Base-by-base conservation (phyloP, 1,140 invertebrate species). In the Drosophila ficusphila region DNA sequence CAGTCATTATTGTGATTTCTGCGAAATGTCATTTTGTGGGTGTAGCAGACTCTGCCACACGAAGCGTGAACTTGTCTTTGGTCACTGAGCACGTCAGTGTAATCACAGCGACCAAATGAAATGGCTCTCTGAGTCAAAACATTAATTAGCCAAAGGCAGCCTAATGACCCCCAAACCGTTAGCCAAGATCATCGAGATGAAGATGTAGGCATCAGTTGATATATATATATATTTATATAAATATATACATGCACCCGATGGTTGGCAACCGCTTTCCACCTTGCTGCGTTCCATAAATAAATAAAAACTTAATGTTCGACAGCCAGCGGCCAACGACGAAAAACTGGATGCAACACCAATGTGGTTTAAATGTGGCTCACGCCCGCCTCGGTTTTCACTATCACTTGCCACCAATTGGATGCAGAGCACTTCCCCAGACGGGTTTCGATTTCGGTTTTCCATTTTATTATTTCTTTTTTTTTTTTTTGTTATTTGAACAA, bases 31-130 rank as follows among this genome's bases (percentile, higher is more conserved):
- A 41, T 31, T 68, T 38, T 19, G 47, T 18, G 21, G 53, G 29
- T 19, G 25, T 23, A 60, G 25, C 39, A 34, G 21, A 21, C 47
- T 18, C 52, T 62, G 57, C 16, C 68, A 73, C 34, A 29, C 77
- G 73, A 62, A 86, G 68, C 81, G 61, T 88, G 81, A 86, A 88
- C 76, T 88, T 41, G 54, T 86, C 69, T 88, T 85, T 79, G 61
- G 39, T 76, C 76, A 69, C 72, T 81, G 76, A 64, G 34, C 79
- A 81, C 69, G 21, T 14, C 14, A 14, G 12, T 33, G 18, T 69
- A 56, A 75, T 41, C 18, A 48, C 44, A 52, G 19, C 38, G 29
- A 36, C 51, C 56, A 64, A 79, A 79, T 72, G 52, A 60, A 56
- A 67, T 74, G 69, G 34, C 38, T 36, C 39, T 38, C 41, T 39